Percentiles rank a stretch among this genome's conserved stretches.
Conservation (phyloP, 2,113 vertebrate genomes). For the Psephotus haematonotus region DNA sequence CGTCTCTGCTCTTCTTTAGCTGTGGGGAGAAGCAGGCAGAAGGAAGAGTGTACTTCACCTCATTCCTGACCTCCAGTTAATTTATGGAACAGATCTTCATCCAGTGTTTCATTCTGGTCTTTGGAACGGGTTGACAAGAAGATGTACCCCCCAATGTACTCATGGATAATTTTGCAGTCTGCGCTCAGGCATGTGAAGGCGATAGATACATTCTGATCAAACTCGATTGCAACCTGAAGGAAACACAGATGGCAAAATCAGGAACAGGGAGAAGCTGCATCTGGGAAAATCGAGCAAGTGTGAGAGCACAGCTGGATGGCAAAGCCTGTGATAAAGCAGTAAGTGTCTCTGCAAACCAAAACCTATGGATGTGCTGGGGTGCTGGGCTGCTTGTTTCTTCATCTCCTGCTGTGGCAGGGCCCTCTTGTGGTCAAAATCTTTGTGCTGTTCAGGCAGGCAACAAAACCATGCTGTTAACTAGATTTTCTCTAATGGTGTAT, state of each 20-base stretch:
- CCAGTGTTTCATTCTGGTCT: constrained; percentile 94
- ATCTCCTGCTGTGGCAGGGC: constrained; percentile 9
- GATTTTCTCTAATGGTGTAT: neutral
- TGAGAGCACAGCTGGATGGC: neutral
- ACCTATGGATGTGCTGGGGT: neutral
- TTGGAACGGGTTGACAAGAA: constrained; percentile 97
- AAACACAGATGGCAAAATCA: neutral
- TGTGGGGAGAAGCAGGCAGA: neutral
- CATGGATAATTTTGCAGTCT: constrained; percentile 94
- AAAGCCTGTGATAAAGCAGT: neutral
- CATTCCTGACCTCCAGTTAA: constrained; percentile 94
- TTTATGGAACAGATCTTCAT: constrained; percentile 97
- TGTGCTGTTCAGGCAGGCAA: neutral
- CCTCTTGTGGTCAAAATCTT: constrained; percentile 59
- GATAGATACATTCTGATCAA: constrained; percentile 89
- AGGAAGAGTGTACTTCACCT: constrained; percentile 1
- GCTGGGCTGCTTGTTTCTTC: neutral
- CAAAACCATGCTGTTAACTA: neutral
- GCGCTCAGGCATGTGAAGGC: constrained; percentile 91
- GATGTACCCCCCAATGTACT: constrained; percentile 97
- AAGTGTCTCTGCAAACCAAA: neutral
- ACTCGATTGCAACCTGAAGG: constrained; percentile 92
- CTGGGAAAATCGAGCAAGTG: neutral
- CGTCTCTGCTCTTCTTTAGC: neutral
- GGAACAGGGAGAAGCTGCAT: neutral